Percentiles rank a stretch among this genome's conserved stretches.
phyloP scores from a whole-genome alignment of 2,797 vertebrate genomes.

The Morus bassanus region DNA sequence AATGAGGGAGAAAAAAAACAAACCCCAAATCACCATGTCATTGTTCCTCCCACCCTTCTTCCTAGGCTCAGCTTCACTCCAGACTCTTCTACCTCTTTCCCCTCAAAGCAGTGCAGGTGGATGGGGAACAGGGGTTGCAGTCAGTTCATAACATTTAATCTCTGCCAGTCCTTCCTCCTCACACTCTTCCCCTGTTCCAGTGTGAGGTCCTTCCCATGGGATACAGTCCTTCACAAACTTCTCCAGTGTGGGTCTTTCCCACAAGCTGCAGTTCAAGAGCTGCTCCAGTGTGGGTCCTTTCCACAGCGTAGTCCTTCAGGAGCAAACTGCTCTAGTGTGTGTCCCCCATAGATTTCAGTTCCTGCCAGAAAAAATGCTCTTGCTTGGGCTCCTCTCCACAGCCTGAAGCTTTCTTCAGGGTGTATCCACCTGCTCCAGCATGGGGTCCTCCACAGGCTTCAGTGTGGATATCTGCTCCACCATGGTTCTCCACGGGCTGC shows the following conservation, averaged over 20 bases:
- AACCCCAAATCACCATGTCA: too few relatives aligned
- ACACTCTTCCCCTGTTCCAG: background rate
- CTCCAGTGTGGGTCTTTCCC: background rate
- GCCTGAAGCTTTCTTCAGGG: background rate
- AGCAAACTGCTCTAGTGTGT: background rate
- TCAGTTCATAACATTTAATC: background rate
- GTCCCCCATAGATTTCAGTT: background rate
- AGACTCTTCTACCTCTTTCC: background rate
- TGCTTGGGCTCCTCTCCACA: background rate
- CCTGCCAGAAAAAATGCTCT: background rate
- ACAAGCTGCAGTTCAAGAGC: background rate
- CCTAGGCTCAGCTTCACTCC: background rate
- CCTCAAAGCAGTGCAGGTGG: background rate
- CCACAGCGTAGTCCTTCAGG: too few relatives aligned
- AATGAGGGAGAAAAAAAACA: background rate
- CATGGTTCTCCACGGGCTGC: background rate
- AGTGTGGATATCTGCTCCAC: background rate
- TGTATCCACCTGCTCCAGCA: fast-evolving
- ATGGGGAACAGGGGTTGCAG: background rate
- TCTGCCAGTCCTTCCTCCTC: background rate
- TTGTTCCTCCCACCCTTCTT: fast-evolving
- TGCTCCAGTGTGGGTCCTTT: background rate
- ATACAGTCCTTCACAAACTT: background rate
- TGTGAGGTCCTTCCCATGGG: background rate
- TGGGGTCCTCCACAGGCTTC: background rate